phyloP scores from a whole-genome alignment of 2,797 vertebrate species.

The Myripristis murdjan region DNA sequence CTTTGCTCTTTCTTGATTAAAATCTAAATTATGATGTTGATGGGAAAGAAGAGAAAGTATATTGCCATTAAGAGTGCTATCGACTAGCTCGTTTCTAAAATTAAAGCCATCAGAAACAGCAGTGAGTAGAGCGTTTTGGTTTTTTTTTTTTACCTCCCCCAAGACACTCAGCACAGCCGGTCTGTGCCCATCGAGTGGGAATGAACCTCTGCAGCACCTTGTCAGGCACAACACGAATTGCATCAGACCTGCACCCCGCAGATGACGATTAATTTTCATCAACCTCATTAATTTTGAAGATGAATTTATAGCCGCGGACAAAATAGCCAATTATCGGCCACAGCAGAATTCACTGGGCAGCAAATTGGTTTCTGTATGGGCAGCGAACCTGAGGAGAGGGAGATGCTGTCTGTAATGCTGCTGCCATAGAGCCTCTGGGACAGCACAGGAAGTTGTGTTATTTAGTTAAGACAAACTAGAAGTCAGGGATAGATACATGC shows the following conservation, averaged over 20 bases:
- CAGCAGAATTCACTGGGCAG: slow-evolving; percentile 77
- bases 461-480: slow-evolving; percentile 37
- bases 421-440: slow-evolving; percentile 29
- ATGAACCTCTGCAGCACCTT: slow-evolving; percentile 51
- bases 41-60: slow-evolving; percentile 44
- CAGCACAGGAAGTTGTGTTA: slow-evolving; percentile 27
- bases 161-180: slow-evolving; percentile 2
- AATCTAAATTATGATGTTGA: slow-evolving; percentile 47
- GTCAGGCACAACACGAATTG: slow-evolving; percentile 57
- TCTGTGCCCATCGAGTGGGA: slow-evolving; percentile 39
- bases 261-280: slow-evolving; percentile 79
- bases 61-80: slow-evolving; percentile 36
- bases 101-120: slow-evolving; percentile 34
- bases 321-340: slow-evolving; percentile 84
- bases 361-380: slow-evolving; percentile 83
- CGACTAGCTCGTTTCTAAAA: slow-evolving; percentile 25
- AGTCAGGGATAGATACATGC: slow-evolving; percentile 27
- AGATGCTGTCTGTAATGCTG: slow-evolving; percentile 41
- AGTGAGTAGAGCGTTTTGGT: not conserved
- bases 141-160: not conserved
- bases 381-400: slow-evolving; percentile 38
- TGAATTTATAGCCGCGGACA: slow-evolving; percentile 81
- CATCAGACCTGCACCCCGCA: slow-evolving; percentile 51
- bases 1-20: slow-evolving; percentile 45
- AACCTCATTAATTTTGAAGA: slow-evolving; percentile 84